A percentile compares a stretch with the other conserved stretches of the same genome.
phyloP scores from a whole-genome alignment of 2,797 vertebrate genomes.

The Lindbergichthys nudifrons region DNA sequence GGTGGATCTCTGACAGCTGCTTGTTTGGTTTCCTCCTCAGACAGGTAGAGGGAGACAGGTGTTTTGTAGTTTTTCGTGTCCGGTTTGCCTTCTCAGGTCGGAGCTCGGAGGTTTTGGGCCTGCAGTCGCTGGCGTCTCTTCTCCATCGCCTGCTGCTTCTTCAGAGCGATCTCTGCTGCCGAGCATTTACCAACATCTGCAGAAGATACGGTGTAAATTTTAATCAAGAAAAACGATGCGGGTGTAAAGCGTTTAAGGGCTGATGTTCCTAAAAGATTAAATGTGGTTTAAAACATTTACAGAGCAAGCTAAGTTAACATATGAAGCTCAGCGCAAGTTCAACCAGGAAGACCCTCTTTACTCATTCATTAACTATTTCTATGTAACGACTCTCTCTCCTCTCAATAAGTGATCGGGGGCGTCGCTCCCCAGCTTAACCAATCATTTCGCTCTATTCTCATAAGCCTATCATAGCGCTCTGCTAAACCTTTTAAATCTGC shows the following conservation, averaged over 20 bases:
- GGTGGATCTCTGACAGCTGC: not conserved
- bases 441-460: no score
- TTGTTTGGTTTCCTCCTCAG: not conserved
- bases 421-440: no score
- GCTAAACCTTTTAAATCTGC: no score
- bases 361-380: no score
- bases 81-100: slow-evolving; percentile 55
- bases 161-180: slow-evolving; percentile 92
- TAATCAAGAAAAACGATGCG: no score
- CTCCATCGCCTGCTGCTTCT: slow-evolving; percentile 92
- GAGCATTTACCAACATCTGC: slow-evolving; percentile 83
- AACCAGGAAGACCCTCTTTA: no score
- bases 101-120: slow-evolving; percentile 70
- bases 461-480: no score
- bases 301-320: no score
- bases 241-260: not conserved
- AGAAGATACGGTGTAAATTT: not conserved
- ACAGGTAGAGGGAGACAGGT: not conserved
- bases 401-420: no score
- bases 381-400: no score
- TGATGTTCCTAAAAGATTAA: not conserved
- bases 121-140: slow-evolving; percentile 85
- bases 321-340: no score
- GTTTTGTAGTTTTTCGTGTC: not conserved
- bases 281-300: not conserved